Evolutionary conservation across 2,797 vertebrate genomes (phyloP).

Genomic region (Emydoidea blandingii): DNA sequence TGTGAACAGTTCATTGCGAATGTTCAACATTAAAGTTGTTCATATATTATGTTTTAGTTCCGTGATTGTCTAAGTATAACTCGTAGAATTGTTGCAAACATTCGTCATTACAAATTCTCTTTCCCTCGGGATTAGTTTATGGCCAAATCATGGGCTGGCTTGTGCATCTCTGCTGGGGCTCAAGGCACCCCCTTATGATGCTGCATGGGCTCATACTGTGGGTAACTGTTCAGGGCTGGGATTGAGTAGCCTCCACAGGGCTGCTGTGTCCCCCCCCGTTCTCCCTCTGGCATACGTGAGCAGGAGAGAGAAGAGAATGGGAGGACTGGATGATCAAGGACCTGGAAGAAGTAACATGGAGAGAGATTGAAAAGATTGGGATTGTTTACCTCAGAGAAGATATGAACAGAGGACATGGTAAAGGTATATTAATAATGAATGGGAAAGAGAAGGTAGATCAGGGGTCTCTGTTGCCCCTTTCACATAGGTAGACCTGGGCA

Average conservation of each 20-base stretch:
- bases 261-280: accelerated
- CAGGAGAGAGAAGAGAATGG: background rate
- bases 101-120: background rate
- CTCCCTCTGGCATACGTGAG: background rate
- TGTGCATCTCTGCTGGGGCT: background rate
- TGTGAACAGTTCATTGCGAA: background rate
- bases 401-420: background rate
- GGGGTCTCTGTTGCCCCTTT: no score
- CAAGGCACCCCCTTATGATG: background rate
- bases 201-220: background rate
- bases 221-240: background rate
- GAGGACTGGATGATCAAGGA: background rate
- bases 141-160: background rate
- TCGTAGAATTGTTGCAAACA: background rate
- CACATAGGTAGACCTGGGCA: no score
- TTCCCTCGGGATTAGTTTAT: background rate
- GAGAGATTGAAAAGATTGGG: background rate
- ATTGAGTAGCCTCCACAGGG: background rate
- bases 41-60: background rate
- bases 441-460: background rate
- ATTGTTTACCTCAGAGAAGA: background rate
- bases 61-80: accelerated
- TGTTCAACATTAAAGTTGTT: background rate
- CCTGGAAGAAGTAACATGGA: background rate
- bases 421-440: background rate